Evolutionary conservation across 2,113 vertebrate genomes (phyloP).

Genomic region (Junco hyemalis): DNA sequence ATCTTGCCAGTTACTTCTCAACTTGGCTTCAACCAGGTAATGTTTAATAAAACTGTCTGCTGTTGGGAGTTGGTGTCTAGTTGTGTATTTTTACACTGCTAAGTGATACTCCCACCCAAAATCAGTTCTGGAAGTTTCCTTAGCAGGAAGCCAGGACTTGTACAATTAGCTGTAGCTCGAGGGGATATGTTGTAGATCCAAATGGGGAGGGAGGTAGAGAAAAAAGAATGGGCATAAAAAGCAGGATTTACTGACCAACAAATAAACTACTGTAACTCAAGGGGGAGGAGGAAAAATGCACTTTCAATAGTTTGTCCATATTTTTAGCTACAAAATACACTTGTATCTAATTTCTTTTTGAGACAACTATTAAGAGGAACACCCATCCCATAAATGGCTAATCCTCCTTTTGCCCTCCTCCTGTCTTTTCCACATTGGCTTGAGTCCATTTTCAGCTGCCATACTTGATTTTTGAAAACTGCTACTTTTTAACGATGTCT

Average conservation of each 20-base stretch:
- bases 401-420: constrained; percentile 30
- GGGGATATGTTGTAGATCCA: constrained; percentile 50
- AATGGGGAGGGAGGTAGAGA: background rate
- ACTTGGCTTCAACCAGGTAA: constrained; percentile 49
- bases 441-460: constrained; percentile 59
- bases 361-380: constrained; percentile 16
- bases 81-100: constrained; percentile 23
- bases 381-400: constrained; percentile 14
- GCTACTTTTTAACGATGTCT: constrained; percentile 21
- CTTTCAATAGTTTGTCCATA: constrained; percentile 73
- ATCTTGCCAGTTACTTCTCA: constrained; percentile 52
- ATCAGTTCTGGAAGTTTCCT: constrained; percentile 52
- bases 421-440: constrained; percentile 15
- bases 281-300: constrained; percentile 71
- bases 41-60: background rate
- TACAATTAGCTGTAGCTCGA: constrained; percentile 25
- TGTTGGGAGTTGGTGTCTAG: constrained; percentile 46
- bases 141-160: constrained; percentile 42
- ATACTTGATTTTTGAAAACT: constrained; percentile 50
- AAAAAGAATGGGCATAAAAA: constrained; percentile 9
- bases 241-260: constrained; percentile 66
- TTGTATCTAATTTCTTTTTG: constrained; percentile 2
- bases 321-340: constrained; percentile 45
- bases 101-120: constrained; percentile 57
- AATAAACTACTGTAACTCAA: constrained; percentile 59